Base-by-base conservation (phyloP, 2,797 vertebrate species). In the Pseudopleuronectes americanus region DNA sequence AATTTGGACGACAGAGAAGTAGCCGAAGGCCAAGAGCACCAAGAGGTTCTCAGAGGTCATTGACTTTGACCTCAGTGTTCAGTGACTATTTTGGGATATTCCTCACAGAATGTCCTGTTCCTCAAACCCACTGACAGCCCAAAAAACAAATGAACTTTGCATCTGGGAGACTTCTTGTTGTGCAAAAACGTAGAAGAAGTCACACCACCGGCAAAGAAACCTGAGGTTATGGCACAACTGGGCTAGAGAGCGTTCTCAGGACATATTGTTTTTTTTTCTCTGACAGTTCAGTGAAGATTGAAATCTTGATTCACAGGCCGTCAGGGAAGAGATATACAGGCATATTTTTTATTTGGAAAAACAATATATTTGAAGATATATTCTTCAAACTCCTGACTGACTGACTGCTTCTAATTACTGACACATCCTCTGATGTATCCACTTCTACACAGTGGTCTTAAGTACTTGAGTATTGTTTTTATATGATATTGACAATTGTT, bases 81-180 rank as follows among this genome's bases (percentile, higher is more conserved):
- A 13, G 21, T 65, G 59, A 62, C 49, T 51, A 53, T 22, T 21
- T 57, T 3, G 7, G 19, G 43, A 57, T 54, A 60, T 55, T 73
- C 36, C 23, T 59, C 57, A 43, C 41, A 24, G 65, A 56, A 57
- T 19, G n/a, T 26, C 24, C 17, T 23, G 49, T 57, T 51, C 36
- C 45, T 72, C 71, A 84, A 71, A 64, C 65, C 55, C 36, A 19
- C 55, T 61, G 68, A 76, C 80, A 71, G 64, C 16, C 48, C 19
- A 31, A 19, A 51, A 64, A 57, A 64, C 33, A 64, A 68, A 26
- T 14, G 3, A 70, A 60, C 36, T 55, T 66, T 69, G 52, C 74
- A 47, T 79, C 43, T 79, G 80, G 80, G 74, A 83, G 82, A 64
- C 58, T 70, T 74, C 19, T 21, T 48, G 72, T 70, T 77, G 65